Evolutionary conservation across 2,888 invertebrate genomes (phyloP), one percentile per base, ranked within the genome.

Genomic region (Diachrysia chrysitis): DNA sequence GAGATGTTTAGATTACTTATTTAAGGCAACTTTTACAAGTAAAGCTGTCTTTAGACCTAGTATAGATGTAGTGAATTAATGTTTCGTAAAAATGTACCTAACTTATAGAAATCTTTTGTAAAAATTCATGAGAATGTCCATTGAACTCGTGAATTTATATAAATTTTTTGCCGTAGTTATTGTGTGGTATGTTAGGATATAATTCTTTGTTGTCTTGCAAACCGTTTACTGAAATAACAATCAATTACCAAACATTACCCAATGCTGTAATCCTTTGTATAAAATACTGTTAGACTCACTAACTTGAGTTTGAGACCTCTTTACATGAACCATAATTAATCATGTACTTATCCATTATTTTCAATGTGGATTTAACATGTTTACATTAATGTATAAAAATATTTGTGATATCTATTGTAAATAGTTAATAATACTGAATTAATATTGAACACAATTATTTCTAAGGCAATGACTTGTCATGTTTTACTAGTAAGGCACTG

Each of bases 391-490:
- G 63, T 75, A 70, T 76, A 72, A 71, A 69, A 78, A 69, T 82
- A 72, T 83, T 81, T 87, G 84, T 86, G 82, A 84, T 85, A 87
- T 84, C 73, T 85, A 86, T 83, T 86, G 84, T 87, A 84, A 82
- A 85, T 86, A 85, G 71, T 76, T 61, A 68, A 75, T 60, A 78
- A 66, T 65, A 62, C 58, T 76, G 78, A 75, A 82, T 78, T 83
- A n/a, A n/a, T n/a, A 82, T 83, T 81, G 78, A 71, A 83, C 80
- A 80, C 76, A 71, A 69, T 80, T 60, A 77, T 76, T 69, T 75
- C 19, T 70, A 73, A 81, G n/a, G 78, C 61, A 66, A 62, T 55
- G 63, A 69, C 51, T 70, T 73, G 59, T 60, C 78, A 62, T 72
- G 46, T 61, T 61, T 42, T 58, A 48, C 25, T 71, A 74, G 66